phyloP scores from a whole-genome alignment of 2,888 invertebrate genomes.

The Listrodromus nycthemerus region DNA sequence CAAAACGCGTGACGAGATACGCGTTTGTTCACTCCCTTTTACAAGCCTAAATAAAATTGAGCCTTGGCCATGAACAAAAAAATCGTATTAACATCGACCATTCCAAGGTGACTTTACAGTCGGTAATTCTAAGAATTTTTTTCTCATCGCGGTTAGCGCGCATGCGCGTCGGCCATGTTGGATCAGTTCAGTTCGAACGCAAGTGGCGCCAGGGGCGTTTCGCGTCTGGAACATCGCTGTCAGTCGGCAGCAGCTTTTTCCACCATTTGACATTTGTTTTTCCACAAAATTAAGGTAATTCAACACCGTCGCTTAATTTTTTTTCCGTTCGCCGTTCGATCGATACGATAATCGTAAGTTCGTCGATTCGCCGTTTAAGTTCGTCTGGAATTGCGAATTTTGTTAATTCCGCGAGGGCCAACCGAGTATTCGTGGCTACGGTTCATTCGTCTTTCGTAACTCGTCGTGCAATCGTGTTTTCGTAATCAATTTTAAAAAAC shows the following conservation, averaged over 20 bases:
- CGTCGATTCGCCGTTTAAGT: not conserved
- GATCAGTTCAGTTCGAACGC: conserved; percentile 10
- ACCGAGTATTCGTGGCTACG: conserved; percentile 36
- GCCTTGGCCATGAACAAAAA: no score
- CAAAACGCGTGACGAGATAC: conserved; percentile 20
- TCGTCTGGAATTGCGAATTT: conserved; percentile 2
- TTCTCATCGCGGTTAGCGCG: not conserved
- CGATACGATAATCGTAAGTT: not conserved
- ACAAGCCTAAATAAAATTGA: conserved; percentile 7
- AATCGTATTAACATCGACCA: no score
- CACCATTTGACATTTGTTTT: conserved; percentile 62
- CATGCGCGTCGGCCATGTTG: not conserved
- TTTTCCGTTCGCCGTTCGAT: not conserved
- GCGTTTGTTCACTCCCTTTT: conserved; percentile 17
- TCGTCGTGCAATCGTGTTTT: conserved; percentile 1
- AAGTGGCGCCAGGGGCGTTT: conserved; percentile 64
- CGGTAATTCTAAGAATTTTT: not conserved
- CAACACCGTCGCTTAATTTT: not conserved
- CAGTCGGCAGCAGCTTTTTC: conserved; percentile 67
- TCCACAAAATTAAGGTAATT: conserved; percentile 65
- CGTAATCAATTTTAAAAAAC: conserved; percentile 26
- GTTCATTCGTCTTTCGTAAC: conserved; percentile 43
- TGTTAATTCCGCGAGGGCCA: conserved; percentile 6
- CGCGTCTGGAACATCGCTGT: conserved; percentile 62
- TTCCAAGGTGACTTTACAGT: not conserved